These are phyloP conservation scores for Macrobrachium rosenbergii DNA, from an alignment of 1,140 invertebrate species.

Conservation along the genomic window DNA sequence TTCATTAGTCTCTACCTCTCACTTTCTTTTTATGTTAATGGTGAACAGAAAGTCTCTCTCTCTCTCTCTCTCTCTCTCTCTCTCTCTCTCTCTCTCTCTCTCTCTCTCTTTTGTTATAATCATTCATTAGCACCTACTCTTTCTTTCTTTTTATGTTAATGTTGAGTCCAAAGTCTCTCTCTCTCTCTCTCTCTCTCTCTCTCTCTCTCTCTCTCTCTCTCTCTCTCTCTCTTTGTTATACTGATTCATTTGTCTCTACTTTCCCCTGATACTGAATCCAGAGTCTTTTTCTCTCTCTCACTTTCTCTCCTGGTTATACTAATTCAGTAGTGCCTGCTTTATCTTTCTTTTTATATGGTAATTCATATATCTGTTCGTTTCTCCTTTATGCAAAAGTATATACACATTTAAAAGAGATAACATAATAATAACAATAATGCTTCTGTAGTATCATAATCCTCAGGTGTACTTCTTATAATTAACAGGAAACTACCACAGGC, in stretches of 20 bases:
- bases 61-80: slow-evolving; percentile 2
- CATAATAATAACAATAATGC: no score
- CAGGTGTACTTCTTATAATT: no score
- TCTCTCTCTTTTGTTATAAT: not conserved
- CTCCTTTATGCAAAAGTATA: not conserved
- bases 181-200: not conserved
- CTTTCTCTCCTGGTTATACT: not conserved
- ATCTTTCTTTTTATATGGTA: no score
- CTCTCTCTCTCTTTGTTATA: not conserved
- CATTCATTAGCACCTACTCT: not conserved
- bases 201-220: not conserved
- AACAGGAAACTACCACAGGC: no score
- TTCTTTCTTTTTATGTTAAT: not conserved
- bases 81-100: not conserved
- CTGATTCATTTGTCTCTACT: not conserved
- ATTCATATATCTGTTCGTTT: no score
- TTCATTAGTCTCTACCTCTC: not conserved
- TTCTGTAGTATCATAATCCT: no score
- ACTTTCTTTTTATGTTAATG: no score
- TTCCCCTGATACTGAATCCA: not conserved
- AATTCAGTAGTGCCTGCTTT: no score
- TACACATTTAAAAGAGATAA: not conserved
- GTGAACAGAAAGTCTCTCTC: not conserved
- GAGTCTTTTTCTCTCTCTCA: not conserved
- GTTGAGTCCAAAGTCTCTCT: not conserved